Percentiles rank a stretch among this genome's conserved stretches.
Evolutionary conservation across 1,140 invertebrate genomes (phyloP).

Genomic region (Drosophila melanica): DNA sequence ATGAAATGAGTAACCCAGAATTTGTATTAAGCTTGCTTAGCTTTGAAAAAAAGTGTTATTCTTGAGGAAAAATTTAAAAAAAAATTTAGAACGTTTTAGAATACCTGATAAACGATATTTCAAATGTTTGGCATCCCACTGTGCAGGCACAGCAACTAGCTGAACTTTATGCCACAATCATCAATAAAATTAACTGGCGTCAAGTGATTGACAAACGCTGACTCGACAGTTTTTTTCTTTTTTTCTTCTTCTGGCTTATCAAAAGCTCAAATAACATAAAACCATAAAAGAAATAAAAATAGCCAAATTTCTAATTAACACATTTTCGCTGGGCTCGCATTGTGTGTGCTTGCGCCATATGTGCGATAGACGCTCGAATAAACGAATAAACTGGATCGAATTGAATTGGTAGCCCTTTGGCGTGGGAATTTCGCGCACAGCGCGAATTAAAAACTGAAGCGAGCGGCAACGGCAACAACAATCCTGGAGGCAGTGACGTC

Average conservation of each 20-base stretch:
- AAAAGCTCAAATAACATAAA: background rate
- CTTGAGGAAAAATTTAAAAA: too few relatives aligned
- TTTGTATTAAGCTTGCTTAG: too few relatives aligned
- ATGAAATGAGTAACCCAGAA: too few relatives aligned
- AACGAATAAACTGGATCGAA: slow-evolving; percentile 18
- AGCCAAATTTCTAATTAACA: slow-evolving; percentile 67
- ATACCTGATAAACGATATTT: background rate
- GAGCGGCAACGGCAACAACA: slow-evolving; percentile 29
- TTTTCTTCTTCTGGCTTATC: too few relatives aligned
- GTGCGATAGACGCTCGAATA: slow-evolving; percentile 55
- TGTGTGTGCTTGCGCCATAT: slow-evolving; percentile 46
- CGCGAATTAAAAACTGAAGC: slow-evolving; percentile 24
- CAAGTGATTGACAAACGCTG: slow-evolving; percentile 49
- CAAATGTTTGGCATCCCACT: slow-evolving; percentile 43
- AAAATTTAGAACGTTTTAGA: background rate
- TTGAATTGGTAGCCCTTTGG: slow-evolving; percentile 44
- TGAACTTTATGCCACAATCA: slow-evolving; percentile 30
- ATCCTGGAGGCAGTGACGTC: slow-evolving; percentile 73
- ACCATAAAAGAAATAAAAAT: slow-evolving; percentile 30
- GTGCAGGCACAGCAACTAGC: slow-evolving; percentile 34
- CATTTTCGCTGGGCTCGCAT: slow-evolving; percentile 55
- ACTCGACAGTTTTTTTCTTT: slow-evolving; percentile 38
- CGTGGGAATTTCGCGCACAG: slow-evolving; percentile 58
- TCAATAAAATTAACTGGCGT: slow-evolving; percentile 29
- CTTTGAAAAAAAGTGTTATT: too few relatives aligned